A percentile compares a stretch with the other conserved stretches of the same genome.
Conservation (phyloP, 2,888 invertebrate genomes). For the Lamellibrachia columna region DNA sequence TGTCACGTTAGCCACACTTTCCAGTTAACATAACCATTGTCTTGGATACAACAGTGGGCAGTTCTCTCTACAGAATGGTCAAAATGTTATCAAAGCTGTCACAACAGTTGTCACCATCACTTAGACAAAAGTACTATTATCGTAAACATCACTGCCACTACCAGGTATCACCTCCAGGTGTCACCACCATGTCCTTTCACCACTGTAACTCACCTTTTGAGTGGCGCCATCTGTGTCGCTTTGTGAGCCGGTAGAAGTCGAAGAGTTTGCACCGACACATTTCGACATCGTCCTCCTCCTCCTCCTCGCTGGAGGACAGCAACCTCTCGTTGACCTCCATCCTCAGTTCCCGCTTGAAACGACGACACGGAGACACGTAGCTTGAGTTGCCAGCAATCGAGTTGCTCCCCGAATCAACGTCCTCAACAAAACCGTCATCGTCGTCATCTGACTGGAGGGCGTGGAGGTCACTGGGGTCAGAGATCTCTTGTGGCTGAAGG, state of each 20-base stretch:
- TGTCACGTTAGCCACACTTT: no score
- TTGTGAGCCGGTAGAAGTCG: background rate
- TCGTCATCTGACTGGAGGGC: background rate
- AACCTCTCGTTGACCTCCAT: conserved; percentile 23
- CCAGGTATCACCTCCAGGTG: no score
- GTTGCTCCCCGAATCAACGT: background rate
- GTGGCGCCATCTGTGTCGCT: conserved; percentile 7
- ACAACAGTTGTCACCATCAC: no score
- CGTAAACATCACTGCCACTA: background rate
- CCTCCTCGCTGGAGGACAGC: conserved; percentile 22
- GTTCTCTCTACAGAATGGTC: no score
- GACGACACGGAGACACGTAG: background rate
- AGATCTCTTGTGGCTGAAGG: conserved; percentile 14
- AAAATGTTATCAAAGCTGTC: no score
- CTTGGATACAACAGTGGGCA: no score
- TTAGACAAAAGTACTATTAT: background rate
- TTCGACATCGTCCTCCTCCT: background rate
- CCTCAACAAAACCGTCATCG: conserved; percentile 20
- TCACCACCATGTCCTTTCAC: background rate
- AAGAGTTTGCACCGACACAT: background rate
- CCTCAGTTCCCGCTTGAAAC: background rate
- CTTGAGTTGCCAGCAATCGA: background rate
- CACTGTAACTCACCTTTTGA: background rate
- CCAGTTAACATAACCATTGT: no score
- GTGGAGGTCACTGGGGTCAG: background rate